Evolutionary conservation across 2,888 invertebrate genomes (phyloP), one percentile per base, ranked within the genome.

Genomic region (Clunio marinus): DNA sequence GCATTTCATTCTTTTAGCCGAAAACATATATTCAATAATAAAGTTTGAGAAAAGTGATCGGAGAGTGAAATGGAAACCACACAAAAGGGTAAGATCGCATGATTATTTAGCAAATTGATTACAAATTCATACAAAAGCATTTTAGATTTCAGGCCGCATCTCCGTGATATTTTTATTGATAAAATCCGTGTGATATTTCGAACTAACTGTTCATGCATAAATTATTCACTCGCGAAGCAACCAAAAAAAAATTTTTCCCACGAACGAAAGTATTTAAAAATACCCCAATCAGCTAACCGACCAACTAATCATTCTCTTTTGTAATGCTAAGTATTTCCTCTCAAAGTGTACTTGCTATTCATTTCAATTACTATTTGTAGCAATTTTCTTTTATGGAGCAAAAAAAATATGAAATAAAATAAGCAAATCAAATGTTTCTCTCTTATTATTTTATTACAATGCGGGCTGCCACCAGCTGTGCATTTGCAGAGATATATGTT

Each of bases 401-500:
- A n/a, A n/a, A n/a, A n/a, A n/a, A n/a, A n/a, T n/a, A n/a, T n/a
- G n/a, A n/a, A n/a, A 41, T n/a, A 41, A 41, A n/a, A 10, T n/a
- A n/a, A 41, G 41, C 41, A 41, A 41, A 41, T 41, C 41, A 15
- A 41, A 41, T 41, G 41, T 41, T 41, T n/a, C 10, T 41, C 41
- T 41, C 41, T 5, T 8, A 41, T 41, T 41, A 41, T 41, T 41
- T 41, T 41, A 41, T 41, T 41, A 15, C n/a, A n/a, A n/a, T 41
- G 10, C 41, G 41, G 10, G 4, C 41, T 41, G 41, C 41, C 41
- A 41, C 51, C 51, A 24, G 17, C 22, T 24, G 62, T 35, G 62
- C 62, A 62, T 62, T 62, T 62, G 62, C 62, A 62, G 62, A 62
- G 62, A 62, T 62, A 62, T 55, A 24, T 62, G 35, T 62, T 62